These are phyloP conservation scores for Rhopalosiphum padi DNA, from an alignment of 1,140 invertebrate genomes.

Conservation along the genomic window DNA sequence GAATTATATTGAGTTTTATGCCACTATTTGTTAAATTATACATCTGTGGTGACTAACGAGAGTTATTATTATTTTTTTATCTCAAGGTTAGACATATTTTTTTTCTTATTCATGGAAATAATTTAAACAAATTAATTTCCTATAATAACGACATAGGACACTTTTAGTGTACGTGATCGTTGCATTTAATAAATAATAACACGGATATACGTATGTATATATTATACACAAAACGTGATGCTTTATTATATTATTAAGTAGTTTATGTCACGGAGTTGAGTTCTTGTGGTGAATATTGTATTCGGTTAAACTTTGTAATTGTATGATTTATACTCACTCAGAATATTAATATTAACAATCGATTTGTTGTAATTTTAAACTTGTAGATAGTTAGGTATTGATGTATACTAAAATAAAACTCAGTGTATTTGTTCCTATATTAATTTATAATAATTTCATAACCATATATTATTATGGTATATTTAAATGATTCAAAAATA, in stretches of 20 bases:
- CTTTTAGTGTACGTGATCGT: background rate
- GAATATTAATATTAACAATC: background rate
- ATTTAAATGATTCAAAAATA: background rate
- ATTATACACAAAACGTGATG: background rate
- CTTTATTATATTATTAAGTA: background rate
- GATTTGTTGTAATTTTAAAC: background rate
- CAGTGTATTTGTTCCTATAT: no score
- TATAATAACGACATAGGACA: background rate
- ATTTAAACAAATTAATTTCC: background rate
- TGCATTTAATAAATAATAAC: background rate
- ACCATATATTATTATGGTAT: background rate
- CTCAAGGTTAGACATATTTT: background rate
- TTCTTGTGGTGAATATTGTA: background rate
- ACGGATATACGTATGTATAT: background rate
- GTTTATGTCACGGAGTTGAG: background rate
- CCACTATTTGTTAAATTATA: background rate
- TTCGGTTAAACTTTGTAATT: background rate
- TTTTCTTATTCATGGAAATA: background rate
- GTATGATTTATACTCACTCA: background rate
- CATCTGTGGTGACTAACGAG: no score
- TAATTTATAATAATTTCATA: no score
- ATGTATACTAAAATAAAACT: background rate
- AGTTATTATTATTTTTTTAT: background rate
- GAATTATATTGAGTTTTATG: background rate
- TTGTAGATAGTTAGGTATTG: background rate